Base-by-base conservation (phyloP, 1,140 invertebrate species). In the Drosophila nikananu region DNA sequence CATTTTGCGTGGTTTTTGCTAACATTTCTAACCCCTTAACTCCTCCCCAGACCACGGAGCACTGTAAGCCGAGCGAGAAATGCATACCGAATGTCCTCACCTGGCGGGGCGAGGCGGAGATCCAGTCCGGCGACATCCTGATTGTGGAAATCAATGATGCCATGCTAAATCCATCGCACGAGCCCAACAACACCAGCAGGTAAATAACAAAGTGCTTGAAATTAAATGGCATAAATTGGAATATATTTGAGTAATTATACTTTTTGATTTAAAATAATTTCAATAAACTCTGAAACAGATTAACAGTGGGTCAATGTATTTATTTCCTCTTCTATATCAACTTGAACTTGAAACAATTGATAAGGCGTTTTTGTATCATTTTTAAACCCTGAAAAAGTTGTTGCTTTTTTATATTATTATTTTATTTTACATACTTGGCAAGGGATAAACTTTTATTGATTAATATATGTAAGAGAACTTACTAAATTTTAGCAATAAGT, bases 131-230 rank as follows among this genome's bases (percentile, higher is more conserved):
- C 41, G 95, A 96, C 92, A 95, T 96, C 76, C 94, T 96, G 73
- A 94, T 96, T 82, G 95, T 96, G n/a, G 94, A 95, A 86, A 95
- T 96, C 83, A 95, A 95, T 72, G 95, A 95, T 87, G 94, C 94
- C 49, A 91, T 94, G 64, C 86, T 95, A 27, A 93, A 79, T 58
- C 73, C 80, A 92, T 57, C 51, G 12, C 71, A 93, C 92, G 62
- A 93, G 81, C 68, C 87, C 78, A 81, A 87, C 78, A 73, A 92
- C 83, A 80, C 79, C 19, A 86, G 75, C 65, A 92, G 91, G 92
- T 92, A 79, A 81, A 61, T 75, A 32, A 8, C n/a, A 37, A 37
- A 8, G 2, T 30, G 13, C 6, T 32, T 27, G 9, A 3, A 7
- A 35, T 32, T 21, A 17, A 63, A 21, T n/a, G 3, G 4, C 0